These are phyloP conservation scores for Aplochiton taeniatus DNA, from an alignment of 2,797 vertebrate species.

Conservation along the genomic window DNA sequence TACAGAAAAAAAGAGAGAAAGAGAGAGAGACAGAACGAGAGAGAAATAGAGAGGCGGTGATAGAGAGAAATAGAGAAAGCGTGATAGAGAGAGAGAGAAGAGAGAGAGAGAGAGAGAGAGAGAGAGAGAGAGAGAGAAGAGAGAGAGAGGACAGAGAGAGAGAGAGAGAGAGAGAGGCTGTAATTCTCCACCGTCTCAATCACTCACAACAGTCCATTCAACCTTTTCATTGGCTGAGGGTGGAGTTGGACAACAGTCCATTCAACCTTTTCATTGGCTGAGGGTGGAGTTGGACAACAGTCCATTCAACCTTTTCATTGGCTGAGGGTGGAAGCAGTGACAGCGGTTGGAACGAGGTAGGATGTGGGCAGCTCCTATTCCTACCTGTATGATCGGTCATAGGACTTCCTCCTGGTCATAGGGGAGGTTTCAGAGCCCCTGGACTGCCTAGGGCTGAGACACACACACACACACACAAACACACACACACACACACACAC, in stretches of 20 bases:
- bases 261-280: no score
- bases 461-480: constrained; percentile 37
- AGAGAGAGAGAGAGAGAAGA: background rate
- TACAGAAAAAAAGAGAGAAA: background rate
- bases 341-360: background rate
- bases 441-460: constrained; percentile 89
- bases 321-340: background rate
- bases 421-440: constrained; percentile 89
- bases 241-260: no score
- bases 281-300: no score
- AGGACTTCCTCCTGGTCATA: constrained; percentile 91
- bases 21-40: background rate
- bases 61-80: background rate
- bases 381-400: constrained; percentile 90
- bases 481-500: constrained; percentile 34
- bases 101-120: background rate
- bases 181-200: background rate
- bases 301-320: no score
- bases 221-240: no score
- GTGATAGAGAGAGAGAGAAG: background rate
- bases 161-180: background rate
- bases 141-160: no score
- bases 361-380: no score
- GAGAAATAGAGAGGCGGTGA: background rate
- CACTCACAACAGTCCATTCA: no score